phyloP scores from a whole-genome alignment of 2,888 invertebrate genomes.

The Abrostola tripartita region DNA sequence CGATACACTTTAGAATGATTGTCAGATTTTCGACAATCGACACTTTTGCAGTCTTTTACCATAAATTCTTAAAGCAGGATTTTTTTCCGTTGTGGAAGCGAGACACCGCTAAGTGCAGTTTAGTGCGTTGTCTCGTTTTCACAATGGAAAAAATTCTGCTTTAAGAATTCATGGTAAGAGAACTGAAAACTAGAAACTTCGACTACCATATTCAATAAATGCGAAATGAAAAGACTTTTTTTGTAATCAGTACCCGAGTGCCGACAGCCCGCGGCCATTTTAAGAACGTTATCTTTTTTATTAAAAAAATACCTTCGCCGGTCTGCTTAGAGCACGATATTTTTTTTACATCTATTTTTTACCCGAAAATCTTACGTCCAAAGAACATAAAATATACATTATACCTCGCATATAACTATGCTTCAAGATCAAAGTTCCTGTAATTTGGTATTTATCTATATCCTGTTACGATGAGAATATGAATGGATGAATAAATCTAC shows the following conservation, averaged over 20 bases:
- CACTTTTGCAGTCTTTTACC: no score
- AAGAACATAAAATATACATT: slow-evolving; percentile 22
- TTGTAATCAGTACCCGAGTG: slow-evolving; percentile 65
- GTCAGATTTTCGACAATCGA: no score
- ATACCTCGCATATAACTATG: neutral
- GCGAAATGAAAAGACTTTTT: slow-evolving; percentile 26
- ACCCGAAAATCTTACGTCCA: slow-evolving; percentile 36
- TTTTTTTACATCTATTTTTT: slow-evolving; percentile 55
- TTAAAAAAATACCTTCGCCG: slow-evolving; percentile 61
- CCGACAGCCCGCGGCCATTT: slow-evolving; percentile 72
- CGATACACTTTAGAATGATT: no score
- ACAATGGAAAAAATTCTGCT: no score
- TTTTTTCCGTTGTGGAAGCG: no score
- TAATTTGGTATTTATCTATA: slow-evolving; percentile 36
- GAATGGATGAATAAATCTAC: neutral
- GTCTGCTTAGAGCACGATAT: slow-evolving; percentile 55
- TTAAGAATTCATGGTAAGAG: no score
- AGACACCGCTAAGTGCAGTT: no score
- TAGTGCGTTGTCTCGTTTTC: no score
- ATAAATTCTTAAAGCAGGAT: no score
- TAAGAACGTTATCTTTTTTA: slow-evolving; percentile 66
- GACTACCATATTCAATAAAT: neutral
- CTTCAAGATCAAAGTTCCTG: slow-evolving; percentile 18
- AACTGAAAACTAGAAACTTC: no score
- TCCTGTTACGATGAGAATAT: slow-evolving; percentile 12